Percentiles rank a stretch among this genome's conserved stretches.
Conservation (phyloP, 2,888 invertebrate species). For the Synergus gifuensis region DNA sequence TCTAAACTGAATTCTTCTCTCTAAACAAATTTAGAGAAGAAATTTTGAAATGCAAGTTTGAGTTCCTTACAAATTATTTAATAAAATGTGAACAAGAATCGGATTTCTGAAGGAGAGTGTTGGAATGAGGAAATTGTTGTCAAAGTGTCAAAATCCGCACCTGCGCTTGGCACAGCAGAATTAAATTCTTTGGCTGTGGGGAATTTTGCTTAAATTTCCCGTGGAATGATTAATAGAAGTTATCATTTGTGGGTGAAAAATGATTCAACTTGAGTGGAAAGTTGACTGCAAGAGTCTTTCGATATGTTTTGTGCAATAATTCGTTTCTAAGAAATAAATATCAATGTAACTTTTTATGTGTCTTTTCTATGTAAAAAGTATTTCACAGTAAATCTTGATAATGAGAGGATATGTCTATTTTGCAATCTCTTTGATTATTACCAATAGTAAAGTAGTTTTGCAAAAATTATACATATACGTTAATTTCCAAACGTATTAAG, state of each 20-base stretch:
- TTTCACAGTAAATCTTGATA: background rate
- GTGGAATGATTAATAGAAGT: background rate
- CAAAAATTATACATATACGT: background rate
- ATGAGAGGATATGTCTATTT: background rate
- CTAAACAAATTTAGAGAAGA: background rate
- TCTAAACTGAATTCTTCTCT: too few relatives aligned
- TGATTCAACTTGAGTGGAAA: slow-evolving; percentile 1
- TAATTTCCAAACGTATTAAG: background rate
- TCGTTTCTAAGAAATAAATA: slow-evolving; percentile 13
- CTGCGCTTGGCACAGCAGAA: slow-evolving; percentile 3
- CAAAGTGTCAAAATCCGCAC: slow-evolving; percentile 8
- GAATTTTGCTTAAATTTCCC: slow-evolving; percentile 1
- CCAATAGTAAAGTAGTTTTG: background rate
- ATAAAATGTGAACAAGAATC: background rate
- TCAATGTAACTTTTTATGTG: slow-evolving; percentile 2
- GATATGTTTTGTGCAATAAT: background rate
- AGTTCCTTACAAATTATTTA: background rate
- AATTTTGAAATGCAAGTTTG: background rate
- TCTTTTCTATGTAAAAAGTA: background rate
- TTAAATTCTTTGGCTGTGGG: background rate
- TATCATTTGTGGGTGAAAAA: background rate
- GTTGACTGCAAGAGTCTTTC: background rate
- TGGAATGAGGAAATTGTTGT: slow-evolving; percentile 26
- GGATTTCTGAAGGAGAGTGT: background rate
- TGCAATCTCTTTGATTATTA: background rate